Conservation (phyloP, 2,888 invertebrate species). For the Tiliacea aurago region DNA sequence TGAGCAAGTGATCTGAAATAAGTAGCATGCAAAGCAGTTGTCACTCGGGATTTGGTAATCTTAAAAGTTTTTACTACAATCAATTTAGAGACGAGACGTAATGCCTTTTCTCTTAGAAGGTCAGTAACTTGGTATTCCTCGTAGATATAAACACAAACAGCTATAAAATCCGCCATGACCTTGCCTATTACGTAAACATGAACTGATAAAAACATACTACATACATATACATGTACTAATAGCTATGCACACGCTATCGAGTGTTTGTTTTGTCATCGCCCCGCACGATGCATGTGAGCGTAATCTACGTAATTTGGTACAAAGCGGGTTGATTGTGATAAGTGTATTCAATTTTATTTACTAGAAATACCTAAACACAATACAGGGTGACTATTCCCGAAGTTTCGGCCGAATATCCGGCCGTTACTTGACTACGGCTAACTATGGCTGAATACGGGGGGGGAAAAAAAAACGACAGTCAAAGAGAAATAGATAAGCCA, state of each 20-base stretch:
- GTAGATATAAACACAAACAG: slow-evolving; percentile 1
- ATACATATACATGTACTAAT: too few relatives aligned
- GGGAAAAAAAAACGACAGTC: too few relatives aligned
- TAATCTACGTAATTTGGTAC: not conserved
- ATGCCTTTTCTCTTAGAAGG: not conserved
- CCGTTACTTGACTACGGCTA: too few relatives aligned
- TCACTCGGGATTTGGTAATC: slow-evolving; percentile 89
- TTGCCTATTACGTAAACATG: slow-evolving; percentile 6
- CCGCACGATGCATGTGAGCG: not conserved
- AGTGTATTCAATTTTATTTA: slow-evolving; percentile 2
- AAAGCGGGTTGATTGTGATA: not conserved
- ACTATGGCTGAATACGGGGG: too few relatives aligned
- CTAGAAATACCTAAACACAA: not conserved
- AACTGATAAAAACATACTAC: too few relatives aligned
- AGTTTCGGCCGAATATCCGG: too few relatives aligned
- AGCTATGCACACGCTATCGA: not conserved
- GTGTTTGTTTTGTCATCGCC: slow-evolving; percentile 4
- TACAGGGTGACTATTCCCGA: too few relatives aligned
- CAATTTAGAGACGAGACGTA: not conserved
- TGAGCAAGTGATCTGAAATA: slow-evolving; percentile 86
- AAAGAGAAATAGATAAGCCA: too few relatives aligned
- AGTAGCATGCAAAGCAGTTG: slow-evolving; percentile 91
- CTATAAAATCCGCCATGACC: slow-evolving; percentile 6
- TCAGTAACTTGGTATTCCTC: not conserved
- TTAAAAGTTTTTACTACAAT: not conserved